Conservation (phyloP, 2,797 vertebrate genomes). For the Alca torda region DNA sequence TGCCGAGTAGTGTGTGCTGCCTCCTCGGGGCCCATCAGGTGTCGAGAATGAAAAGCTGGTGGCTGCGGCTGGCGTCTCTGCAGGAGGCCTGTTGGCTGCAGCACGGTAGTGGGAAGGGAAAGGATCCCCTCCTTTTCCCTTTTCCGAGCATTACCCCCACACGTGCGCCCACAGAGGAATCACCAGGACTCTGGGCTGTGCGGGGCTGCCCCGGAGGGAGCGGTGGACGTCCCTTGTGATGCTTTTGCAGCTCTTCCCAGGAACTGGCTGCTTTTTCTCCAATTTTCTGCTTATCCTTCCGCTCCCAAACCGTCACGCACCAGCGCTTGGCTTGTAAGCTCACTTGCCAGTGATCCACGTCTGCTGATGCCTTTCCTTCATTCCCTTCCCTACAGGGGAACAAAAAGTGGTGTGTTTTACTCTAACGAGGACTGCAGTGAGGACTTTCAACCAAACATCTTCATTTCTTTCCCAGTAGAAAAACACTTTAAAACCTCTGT, state of each 20-base stretch:
- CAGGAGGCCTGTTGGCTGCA: not conserved
- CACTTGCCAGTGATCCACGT: not conserved
- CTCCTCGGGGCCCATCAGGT: not conserved
- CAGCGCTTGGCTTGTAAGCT: not conserved
- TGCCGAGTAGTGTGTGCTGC: not conserved
- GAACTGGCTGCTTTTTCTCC: not conserved
- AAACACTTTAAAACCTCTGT: not conserved
- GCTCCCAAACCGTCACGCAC: not conserved
- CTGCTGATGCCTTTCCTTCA: not conserved
- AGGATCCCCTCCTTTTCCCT: not conserved
- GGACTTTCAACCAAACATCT: not conserved
- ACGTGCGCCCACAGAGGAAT: too few relatives aligned
- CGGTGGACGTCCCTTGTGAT: fast-evolving
- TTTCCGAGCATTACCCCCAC: not conserved
- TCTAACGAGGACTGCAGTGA: not conserved
- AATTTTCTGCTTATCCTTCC: not conserved
- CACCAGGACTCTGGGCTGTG: not conserved
- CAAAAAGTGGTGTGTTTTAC: not conserved
- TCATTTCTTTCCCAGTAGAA: not conserved
- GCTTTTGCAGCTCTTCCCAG: not conserved
- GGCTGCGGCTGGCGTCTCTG: not conserved
- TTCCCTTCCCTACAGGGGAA: not conserved
- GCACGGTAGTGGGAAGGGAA: not conserved
- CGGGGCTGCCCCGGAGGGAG: not conserved
- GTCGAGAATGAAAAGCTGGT: not conserved